phyloP scores from a whole-genome alignment of 2,113 vertebrate genomes.

The Cebus imitator region DNA sequence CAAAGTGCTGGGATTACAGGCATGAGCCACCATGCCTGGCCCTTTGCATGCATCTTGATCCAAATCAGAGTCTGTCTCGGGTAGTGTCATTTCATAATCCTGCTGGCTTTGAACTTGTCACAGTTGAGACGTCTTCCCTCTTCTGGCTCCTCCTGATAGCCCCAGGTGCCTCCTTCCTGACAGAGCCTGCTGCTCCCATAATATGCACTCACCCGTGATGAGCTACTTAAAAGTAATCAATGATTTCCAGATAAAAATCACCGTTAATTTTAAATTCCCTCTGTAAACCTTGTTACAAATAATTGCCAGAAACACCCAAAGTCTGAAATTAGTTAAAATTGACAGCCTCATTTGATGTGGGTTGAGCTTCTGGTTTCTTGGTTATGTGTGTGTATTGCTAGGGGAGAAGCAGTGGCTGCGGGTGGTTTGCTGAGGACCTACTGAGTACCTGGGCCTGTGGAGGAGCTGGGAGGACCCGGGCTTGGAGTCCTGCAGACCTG shows the following conservation, averaged over 20 bases:
- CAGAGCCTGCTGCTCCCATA: not conserved
- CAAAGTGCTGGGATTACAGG: too few species aligned
- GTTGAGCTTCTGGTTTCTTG: constrained; percentile 36
- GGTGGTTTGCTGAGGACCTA: not conserved
- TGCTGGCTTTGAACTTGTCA: not conserved
- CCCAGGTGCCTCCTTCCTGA: not conserved
- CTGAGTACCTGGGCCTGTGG: fast-evolving
- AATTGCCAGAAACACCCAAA: constrained; percentile 75
- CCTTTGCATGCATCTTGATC: fast-evolving
- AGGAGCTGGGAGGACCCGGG: fast-evolving
- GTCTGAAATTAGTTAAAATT: constrained; percentile 77
- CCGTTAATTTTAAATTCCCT: constrained; percentile 72
- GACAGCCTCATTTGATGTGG: not conserved
- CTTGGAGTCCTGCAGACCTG: not conserved
- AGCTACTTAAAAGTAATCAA: constrained; percentile 64
- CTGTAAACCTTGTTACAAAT: constrained; percentile 71
- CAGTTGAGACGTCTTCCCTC: fast-evolving
- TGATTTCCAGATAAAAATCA: constrained; percentile 76
- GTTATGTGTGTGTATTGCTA: fast-evolving
- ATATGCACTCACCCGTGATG: constrained; percentile 41
- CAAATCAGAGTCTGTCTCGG: not conserved
- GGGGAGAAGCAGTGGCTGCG: fast-evolving
- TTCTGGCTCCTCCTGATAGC: not conserved
- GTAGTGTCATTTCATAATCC: fast-evolving
- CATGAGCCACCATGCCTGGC: fast-evolving